Evolutionary conservation across 1,140 invertebrate genomes (phyloP), one percentile per base, ranked within the genome.

Genomic region (Thalassaphorura encarpata): DNA sequence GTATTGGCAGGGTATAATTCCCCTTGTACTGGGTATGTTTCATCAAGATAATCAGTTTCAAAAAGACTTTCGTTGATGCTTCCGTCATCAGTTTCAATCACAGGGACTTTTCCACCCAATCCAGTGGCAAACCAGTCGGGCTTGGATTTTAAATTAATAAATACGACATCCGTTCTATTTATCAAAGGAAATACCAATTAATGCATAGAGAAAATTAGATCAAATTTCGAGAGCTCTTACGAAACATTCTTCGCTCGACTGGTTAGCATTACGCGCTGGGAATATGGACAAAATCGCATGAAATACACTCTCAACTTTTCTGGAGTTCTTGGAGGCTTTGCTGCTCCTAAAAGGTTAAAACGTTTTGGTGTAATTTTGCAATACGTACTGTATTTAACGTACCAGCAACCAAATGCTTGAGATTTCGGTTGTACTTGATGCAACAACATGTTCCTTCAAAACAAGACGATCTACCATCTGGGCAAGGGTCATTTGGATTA

Each of bases 261-360:
- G 31, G 78, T 73, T 23, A 82, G 70, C 21, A 75, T 58, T 36
- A 76, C 69, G 50, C 80, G 67, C 52, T 81, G 73, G 18, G 77
- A 75, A 64, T 72, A 81, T 4, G 80, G 80, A 69, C 80, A 82
- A 58, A 76, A 80, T 61, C 73, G 67, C 79, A 81, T 81, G 51
- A 72, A 78, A 65, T 80, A 82, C 16, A 80, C 62, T 39, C 80
- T 71, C 11, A 77, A 64, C 29, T 69, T 69, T 21, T 72, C 76
- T 26, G 69, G 65, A 6, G 67, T 62, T 55, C 70, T 62, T 4
- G 71, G 65, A 28, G 77, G 77, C 45, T 72, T 72, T 8, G 68
- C 52, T 1, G 73, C 72, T 27, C 72, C 77, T 72, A 69, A 15
- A 49, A n/a, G n/a, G n/a, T n/a, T n/a, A n/a, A n/a, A n/a, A n/a